A percentile compares a stretch with the other conserved stretches of the same genome.
phyloP scores from a whole-genome alignment of 2,797 vertebrate species.

The Propithecus deckenii region DNA sequence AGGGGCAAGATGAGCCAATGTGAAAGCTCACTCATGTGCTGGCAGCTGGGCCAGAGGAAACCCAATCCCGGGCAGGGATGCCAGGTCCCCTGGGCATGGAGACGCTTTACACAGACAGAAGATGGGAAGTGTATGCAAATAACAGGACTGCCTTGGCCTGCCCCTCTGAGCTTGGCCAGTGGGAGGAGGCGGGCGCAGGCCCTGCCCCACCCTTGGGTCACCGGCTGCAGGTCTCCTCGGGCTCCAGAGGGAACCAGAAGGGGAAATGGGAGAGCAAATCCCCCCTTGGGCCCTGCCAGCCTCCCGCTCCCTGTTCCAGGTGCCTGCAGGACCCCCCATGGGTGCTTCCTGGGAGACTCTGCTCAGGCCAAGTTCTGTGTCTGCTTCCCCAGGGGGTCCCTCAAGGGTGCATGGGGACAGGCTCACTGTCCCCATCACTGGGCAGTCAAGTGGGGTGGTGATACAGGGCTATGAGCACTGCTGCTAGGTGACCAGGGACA shows the following conservation, averaged over 20 bases:
- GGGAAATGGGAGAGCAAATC: background rate
- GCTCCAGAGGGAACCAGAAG: background rate
- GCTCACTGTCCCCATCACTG: background rate
- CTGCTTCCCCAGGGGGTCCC: background rate
- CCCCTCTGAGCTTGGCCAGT: background rate
- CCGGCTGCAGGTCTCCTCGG: background rate
- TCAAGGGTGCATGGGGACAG: background rate
- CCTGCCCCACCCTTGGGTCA: background rate
- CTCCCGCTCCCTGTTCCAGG: background rate
- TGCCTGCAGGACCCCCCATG: background rate
- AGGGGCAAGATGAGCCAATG: background rate
- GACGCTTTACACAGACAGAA: background rate
- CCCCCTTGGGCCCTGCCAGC: background rate
- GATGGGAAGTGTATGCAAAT: constrained; percentile 53
- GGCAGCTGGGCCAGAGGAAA: constrained; percentile 43
- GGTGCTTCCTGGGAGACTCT: background rate
- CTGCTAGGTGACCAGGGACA: background rate
- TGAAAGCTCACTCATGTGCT: background rate
- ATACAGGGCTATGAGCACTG: background rate
- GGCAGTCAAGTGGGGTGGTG: background rate
- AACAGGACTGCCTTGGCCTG: background rate
- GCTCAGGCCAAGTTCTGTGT: background rate
- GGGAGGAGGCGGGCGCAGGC: background rate
- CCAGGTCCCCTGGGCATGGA: background rate
- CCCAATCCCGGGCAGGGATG: background rate